A percentile compares a stretch with the other conserved stretches of the same genome.
Evolutionary conservation across 2,797 vertebrate species (phyloP).

Genomic region (Galago senegalensis): DNA sequence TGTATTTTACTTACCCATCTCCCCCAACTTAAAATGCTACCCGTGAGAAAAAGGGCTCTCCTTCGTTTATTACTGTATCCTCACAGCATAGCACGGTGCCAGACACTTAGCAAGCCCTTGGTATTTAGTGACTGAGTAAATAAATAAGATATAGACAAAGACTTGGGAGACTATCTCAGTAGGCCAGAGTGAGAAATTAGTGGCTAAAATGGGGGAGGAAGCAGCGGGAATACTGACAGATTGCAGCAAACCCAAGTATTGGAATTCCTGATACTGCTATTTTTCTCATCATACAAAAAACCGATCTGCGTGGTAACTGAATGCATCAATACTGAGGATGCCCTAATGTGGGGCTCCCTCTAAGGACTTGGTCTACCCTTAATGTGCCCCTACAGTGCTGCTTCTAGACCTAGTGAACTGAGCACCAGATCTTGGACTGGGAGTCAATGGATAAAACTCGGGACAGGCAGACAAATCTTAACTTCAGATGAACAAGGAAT

Average conservation of each 20-base stretch:
- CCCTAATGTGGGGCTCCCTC: neutral
- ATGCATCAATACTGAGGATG: neutral
- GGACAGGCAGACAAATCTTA: neutral
- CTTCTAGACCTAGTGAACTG: neutral
- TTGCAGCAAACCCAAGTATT: neutral
- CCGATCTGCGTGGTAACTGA: neutral
- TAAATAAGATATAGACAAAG: neutral
- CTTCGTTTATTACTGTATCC: neutral
- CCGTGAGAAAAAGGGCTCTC: neutral
- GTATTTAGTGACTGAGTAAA: neutral
- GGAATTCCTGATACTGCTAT: neutral
- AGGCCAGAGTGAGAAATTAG: constrained; percentile 21
- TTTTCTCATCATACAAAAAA: constrained; percentile 1
- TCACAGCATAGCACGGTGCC: neutral
- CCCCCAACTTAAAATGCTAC: neutral
- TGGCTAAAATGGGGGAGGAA: neutral
- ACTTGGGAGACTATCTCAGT: constrained; percentile 6
- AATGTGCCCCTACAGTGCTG: neutral
- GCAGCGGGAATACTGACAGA: neutral
- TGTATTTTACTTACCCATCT: neutral
- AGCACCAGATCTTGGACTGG: neutral
- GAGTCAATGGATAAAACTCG: neutral
- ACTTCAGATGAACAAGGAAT: neutral
- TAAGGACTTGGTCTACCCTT: neutral
- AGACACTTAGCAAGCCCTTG: neutral